Evolutionary conservation across 2,797 vertebrate genomes (phyloP).

Genomic region (Rhynchotus rufescens): DNA sequence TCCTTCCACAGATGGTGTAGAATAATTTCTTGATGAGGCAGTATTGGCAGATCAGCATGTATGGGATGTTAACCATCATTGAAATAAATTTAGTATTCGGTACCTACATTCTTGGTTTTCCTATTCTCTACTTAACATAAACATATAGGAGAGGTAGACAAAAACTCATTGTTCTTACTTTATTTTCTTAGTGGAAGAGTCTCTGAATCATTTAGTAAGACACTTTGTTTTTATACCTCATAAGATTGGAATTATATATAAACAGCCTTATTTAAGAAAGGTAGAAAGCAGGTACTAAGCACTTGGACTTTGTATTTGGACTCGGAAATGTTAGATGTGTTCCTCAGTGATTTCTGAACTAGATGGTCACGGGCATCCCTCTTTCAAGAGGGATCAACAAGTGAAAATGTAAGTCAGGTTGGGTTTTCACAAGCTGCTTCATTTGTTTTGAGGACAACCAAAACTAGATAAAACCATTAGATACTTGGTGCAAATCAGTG

Average conservation of each 20-base stretch:
- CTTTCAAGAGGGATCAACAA: neutral
- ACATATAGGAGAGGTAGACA: neutral
- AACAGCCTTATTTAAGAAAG: neutral
- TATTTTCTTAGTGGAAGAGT: neutral
- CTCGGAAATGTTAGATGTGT: neutral
- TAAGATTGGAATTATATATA: no score
- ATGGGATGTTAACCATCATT: neutral
- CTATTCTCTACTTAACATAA: neutral
- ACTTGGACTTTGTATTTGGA: neutral
- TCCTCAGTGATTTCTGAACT: neutral
- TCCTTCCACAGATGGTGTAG: constrained; percentile 11
- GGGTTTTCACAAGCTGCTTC: neutral
- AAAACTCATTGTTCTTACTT: neutral
- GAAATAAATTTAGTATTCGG: neutral
- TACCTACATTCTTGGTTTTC: neutral
- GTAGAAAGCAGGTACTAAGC: neutral
- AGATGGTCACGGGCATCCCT: neutral
- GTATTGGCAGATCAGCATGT: neutral
- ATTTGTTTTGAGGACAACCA: neutral
- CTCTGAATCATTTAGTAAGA: neutral
- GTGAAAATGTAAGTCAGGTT: rapidly evolving
- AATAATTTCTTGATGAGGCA: neutral
- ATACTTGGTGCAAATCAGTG: neutral
- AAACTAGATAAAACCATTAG: neutral
- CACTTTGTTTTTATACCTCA: neutral